Evolutionary conservation across 2,797 vertebrate species (phyloP), one percentile per base, ranked within the genome.

Genomic region (Chanos chanos): DNA sequence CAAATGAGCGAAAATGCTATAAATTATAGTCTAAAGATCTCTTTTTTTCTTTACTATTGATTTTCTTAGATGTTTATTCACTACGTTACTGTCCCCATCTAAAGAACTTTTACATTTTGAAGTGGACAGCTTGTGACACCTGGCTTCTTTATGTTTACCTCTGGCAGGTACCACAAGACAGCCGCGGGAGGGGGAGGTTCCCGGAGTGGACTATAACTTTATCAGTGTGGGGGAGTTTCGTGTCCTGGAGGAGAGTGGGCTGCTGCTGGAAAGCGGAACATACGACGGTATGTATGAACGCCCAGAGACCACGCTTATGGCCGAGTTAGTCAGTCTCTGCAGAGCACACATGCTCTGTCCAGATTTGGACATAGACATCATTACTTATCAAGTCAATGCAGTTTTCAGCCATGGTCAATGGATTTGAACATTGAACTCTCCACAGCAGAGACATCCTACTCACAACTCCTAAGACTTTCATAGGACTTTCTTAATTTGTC

Each of bases 171-270:
- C 97, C 76, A 99, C 97, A 7, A 91, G 97, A 76, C 93, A 93
- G 81, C 95, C 97, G 73, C 90, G 97, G 61, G 97, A 98, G 82
- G 94, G 94, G 52, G 97, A 99, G 67, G 94, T 99, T 66, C 95
- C 97, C 2, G 97, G 94, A 28, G 95, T 99, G 82, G 97, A 99
- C 87, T 99, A 99, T 77, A 99, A 98, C 72, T 99, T 99, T 88
- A 98, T 99, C 91, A 91, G 91, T 10, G 94, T 96, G 77, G 95
- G 89, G 54, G 95, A 99, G 68, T 99, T 99, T 56, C 93, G 93
- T 48, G 90, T 92, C 0, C 89, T 99, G 85, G 97, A 99, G 66
- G 95, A 98, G 82, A 94, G 94, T 3, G 94, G 95, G 71, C 90
- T 95, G 43, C 87, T 99, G 65, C 87, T 99, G 70, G 97, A 99